Base-by-base conservation (phyloP, 1,140 invertebrate species). In the Tachypleus tridentatus region DNA sequence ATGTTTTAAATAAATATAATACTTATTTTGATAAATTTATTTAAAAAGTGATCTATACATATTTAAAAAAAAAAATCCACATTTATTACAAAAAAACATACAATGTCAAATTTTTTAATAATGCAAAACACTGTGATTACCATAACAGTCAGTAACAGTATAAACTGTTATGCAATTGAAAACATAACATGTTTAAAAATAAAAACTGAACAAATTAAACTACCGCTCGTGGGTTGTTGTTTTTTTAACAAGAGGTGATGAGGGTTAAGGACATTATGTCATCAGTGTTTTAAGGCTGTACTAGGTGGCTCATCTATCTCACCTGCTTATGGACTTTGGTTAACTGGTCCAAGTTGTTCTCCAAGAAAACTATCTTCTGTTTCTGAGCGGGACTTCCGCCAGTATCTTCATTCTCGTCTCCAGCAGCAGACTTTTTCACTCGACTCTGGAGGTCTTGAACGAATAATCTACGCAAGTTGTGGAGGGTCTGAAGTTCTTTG, bases 311-410 rank as follows among this genome's bases (percentile, higher is more conserved):
- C 29, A 29, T 29, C 29, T 29, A 1, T 29, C 29, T 29, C 53
- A 54, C 80, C 76, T 86, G 84, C 72, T 86, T 85, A 75, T 86
- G 83, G 11, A 86, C 85, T 83, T 98, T 98, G 61, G 97, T 99
- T 62, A 99, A 79, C 78, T 99, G 96, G 79, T 99, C 97, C 68
- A 99, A 81, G 78, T 99, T 99, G 78, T 97, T 99, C 79, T 99
- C 97, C 70, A 99, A 82, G 85, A 99, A 99, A 67, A 90, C 92
- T 76, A 99, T 99, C 82, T 99, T 97, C 77, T 99, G 97, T 79
- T 97, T 97, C 79, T 99, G 97, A 3, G 95, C 95, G 61, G 97
- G 82, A 49, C 89, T 93, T 6, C 96, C 92, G 67, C 94, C 93
- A 58, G 80, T 80, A 10, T 94, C 93, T 74, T 98, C 95, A 59